These are phyloP conservation scores for Dasysyrphus tricinctus DNA, from an alignment of 2,888 invertebrate species.

Conservation along the genomic window DNA sequence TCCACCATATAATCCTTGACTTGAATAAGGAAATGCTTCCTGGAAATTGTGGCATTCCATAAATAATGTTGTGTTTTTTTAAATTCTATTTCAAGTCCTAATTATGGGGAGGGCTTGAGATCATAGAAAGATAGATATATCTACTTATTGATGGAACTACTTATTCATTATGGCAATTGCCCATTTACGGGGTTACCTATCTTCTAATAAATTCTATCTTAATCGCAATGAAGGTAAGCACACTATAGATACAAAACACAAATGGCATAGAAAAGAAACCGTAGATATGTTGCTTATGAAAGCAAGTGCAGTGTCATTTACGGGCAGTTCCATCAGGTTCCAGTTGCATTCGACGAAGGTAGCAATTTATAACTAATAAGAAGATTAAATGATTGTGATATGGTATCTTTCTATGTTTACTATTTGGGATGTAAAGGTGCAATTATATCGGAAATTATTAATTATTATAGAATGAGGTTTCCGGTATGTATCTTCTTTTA, in stretches of 20 bases:
- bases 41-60: constrained; percentile 55
- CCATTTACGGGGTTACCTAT: constrained; percentile 29
- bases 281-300: constrained; percentile 14
- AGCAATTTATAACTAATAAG: constrained; percentile 27
- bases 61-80: constrained; percentile 3
- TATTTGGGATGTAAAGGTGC: constrained; percentile 62
- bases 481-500: constrained; percentile 13
- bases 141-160: constrained; percentile 18
- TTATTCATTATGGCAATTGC: constrained; percentile 58
- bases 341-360: constrained; percentile 39
- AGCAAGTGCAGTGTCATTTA: constrained; percentile 62
- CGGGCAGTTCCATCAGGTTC: constrained; percentile 8
- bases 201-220: constrained; percentile 44
- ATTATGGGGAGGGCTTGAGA: constrained; percentile 41
- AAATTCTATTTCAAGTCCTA: constrained; percentile 34
- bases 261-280: constrained; percentile 49
- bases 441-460: constrained; percentile 62
- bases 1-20: constrained; percentile 39
- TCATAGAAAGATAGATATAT: background rate
- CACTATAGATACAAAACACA: background rate
- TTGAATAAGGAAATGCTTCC: constrained; percentile 60
- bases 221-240: constrained; percentile 47
- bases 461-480: constrained; percentile 46
- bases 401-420: background rate
- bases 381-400: constrained; percentile 39